Evolutionary conservation across 2,888 invertebrate species (phyloP).

Genomic region (Aspidapion aeneum): DNA sequence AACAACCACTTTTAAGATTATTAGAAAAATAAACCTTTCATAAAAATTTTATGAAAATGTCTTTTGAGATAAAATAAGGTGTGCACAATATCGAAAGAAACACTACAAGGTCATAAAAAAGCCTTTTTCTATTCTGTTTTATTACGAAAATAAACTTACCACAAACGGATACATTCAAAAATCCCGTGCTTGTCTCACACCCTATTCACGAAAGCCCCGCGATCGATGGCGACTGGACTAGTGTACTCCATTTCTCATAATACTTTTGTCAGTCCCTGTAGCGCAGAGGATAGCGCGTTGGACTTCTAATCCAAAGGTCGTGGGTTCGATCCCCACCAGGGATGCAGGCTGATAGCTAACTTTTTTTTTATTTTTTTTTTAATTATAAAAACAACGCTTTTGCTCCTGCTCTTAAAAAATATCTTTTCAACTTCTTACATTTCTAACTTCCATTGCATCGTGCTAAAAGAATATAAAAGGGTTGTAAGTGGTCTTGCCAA

Average conservation of each 20-base stretch:
- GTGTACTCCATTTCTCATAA: too few species aligned
- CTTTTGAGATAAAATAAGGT: too few species aligned
- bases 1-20: not conserved
- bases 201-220: too few species aligned
- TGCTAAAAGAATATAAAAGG: conserved; percentile 45
- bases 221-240: too few species aligned
- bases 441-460: not conserved
- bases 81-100: too few species aligned
- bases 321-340: conserved; percentile 85
- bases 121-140: too few species aligned
- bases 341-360: conserved; percentile 49
- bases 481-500: conserved; percentile 46
- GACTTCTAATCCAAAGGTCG: conserved; percentile 89
- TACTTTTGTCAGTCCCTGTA: conserved; percentile 60
- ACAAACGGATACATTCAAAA: too few species aligned
- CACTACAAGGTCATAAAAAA: too few species aligned
- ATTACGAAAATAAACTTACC: too few species aligned
- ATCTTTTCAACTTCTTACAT: not conserved
- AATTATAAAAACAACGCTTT: not conserved
- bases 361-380: conserved; percentile 26
- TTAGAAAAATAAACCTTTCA: not conserved
- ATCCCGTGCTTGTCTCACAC: not conserved
- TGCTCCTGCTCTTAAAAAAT: not conserved
- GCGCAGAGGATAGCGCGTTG: conserved; percentile 88
- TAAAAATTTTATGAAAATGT: not conserved